Evolutionary conservation across 2,888 invertebrate genomes (phyloP).

Genomic region (Herminia tarsipennalis): DNA sequence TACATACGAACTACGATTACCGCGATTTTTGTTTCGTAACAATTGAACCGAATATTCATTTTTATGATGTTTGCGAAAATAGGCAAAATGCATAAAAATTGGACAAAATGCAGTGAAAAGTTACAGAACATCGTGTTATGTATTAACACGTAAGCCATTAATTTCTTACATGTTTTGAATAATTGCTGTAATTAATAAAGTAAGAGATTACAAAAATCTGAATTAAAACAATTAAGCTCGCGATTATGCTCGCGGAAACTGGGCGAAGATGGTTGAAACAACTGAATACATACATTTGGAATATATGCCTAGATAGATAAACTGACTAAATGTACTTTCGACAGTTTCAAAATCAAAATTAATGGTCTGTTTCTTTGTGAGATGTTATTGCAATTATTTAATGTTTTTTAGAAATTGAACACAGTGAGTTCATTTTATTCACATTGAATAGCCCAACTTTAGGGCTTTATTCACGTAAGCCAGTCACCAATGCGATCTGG

Average conservation of each 20-base stretch:
- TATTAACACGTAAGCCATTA: conserved; percentile 26
- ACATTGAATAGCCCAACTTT: too few relatives aligned
- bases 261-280: conserved; percentile 20
- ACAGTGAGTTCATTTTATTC: too few relatives aligned
- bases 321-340: not conserved
- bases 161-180: conserved; percentile 32
- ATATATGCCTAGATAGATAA: not conserved
- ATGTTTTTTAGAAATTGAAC: too few relatives aligned
- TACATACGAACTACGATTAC: too few relatives aligned
- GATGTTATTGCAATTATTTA: not conserved
- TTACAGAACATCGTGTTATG: conserved; percentile 36
- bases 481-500: too few relatives aligned
- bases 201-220: conserved; percentile 29
- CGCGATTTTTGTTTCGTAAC: too few relatives aligned
- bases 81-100: too few relatives aligned
- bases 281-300: conserved; percentile 23
- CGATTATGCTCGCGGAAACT: conserved; percentile 39
- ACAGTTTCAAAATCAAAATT: not conserved
- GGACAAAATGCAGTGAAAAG: not conserved
- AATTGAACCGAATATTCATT: too few relatives aligned
- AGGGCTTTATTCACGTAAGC: too few relatives aligned
- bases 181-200: conserved; percentile 32
- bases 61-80: too few relatives aligned
- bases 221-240: conserved; percentile 31
- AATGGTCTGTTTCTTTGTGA: not conserved